Percentiles rank a stretch among this genome's conserved stretches.
Evolutionary conservation across 2,888 invertebrate species (phyloP).

Genomic region (Octonoba sinensis): DNA sequence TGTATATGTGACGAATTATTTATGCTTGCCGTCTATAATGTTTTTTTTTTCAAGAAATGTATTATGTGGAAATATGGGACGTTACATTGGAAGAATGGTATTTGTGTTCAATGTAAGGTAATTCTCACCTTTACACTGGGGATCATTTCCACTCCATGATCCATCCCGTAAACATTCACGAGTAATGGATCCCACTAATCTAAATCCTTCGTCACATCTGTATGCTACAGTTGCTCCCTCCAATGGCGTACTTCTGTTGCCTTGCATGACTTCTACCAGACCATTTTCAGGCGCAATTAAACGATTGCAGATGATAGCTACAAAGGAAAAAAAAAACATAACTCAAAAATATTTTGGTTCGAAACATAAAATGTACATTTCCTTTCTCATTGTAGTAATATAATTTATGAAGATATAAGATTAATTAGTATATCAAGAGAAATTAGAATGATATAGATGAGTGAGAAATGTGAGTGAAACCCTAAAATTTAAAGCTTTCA

Average conservation of each 20-base stretch:
- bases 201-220: constrained; percentile 48
- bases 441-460: background rate
- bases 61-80: no score
- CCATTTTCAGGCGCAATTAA: constrained; percentile 41
- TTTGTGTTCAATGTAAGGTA: no score
- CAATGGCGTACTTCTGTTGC: constrained; percentile 27
- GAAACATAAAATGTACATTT: background rate
- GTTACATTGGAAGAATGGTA: no score
- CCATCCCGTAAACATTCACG: constrained; percentile 50
- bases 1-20: no score
- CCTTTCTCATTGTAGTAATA: background rate
- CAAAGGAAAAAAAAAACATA: background rate
- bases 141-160: constrained; percentile 55
- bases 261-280: background rate
- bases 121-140: constrained; percentile 53
- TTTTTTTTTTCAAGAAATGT: no score
- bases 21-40: no score
- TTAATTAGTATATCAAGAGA: background rate
- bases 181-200: constrained; percentile 30
- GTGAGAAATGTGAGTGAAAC: background rate
- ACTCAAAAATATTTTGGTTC: background rate
- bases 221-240: constrained; percentile 47
- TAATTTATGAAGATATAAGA: background rate
- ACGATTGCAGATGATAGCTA: constrained; percentile 53
- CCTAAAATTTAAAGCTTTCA: background rate